Evolutionary conservation across 2,888 invertebrate genomes (phyloP), one percentile per base, ranked within the genome.

Genomic region (Bruchidius siliquastri): DNA sequence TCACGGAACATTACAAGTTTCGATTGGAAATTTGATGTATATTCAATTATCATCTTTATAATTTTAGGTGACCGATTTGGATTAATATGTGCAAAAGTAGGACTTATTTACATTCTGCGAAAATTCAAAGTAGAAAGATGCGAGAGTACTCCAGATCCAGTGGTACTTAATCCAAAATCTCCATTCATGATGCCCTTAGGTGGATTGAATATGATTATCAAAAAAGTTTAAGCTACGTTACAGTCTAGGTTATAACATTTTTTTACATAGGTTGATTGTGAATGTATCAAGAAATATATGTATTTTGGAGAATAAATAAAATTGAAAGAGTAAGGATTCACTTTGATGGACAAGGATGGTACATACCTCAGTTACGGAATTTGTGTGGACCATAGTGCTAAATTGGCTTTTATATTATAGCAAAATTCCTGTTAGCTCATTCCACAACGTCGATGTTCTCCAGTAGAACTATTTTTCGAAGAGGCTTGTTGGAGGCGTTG

Each of bases 21-120:
- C n/a, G n/a, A n/a, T 8, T 26, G 26, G 2, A 26, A 8, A 2
- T 26, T 26, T 26, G 26, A 26, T 2, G 26, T 4, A 26, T 4
- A 2, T 26, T 4, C 26, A 4, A 26, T n/a, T n/a, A 26, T 8
- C 8, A 26, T 8, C 67, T 74, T 69, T 73, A 73, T 69, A 67
- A 73, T 84, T 84, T 75, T 72, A 86, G 86, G 85, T 72, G 85
- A 84, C 75, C 76, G 86, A 76, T 86, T 86, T 76, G 85, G 84
- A 26, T 74, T 85, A 71, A 79, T 85, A 49, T 80, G 81, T 71
- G 81, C 84, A n/a, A 86, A 86, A 80, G 78, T 85, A 0, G 85
- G 85, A 20, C 71, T 86, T n/a, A 75, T 83, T 3, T 80, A 83
- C 72, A 81, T 85, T 69, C 72, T 85, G 22, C 77, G 75, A 22